Base-by-base conservation (phyloP, 2,797 vertebrate genomes). In the Cynopterus sphinx region DNA sequence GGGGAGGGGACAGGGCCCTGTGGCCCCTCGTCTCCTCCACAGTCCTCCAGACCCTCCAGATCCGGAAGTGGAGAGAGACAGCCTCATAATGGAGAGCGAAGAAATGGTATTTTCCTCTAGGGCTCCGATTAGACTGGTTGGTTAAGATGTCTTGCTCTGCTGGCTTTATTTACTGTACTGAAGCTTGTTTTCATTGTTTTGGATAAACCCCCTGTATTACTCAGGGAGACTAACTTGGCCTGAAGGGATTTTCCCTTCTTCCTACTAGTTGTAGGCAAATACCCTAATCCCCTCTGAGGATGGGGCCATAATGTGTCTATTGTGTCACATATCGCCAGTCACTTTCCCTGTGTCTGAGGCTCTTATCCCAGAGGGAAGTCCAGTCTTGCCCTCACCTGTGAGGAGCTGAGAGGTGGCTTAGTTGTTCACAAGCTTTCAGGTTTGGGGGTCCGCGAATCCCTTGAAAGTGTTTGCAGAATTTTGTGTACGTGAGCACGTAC, bases 81-180 rank as follows among this genome's bases (percentile, higher is more conserved):
- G 26, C 31, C 93, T 87, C 84, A 79, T 86, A 65, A 81, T 70
- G 83, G 68, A 61, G 15, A 86, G 84, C 51, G 33, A 75, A 92
- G 78, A 94, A 89, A 73, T 59, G 63, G 46, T 51, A 13, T 92
- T 97, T 95, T 96, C 88, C 43, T 84, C 55, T 78, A 49, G 81
- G 57, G 79, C 91, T 86, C 83, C 15, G 86, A 89, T 74, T 61
- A 57, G 89, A 51, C 59, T 88, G 16, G 46, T n/a, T 92, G 51
- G 81, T 74, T 67, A 81, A 49, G 73, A 43, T 84, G 75, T 39
- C 61, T 87, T 92, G 59, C 24, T 43, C 24, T 83, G 19, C 82
- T 71, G 68, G 61, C 63, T 87, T 79, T 89, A 71, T 83, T 86
- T 86, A 57, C 68, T 79, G 71, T 53, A 49, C 21, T 68, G 71